Evolutionary conservation across 2,888 invertebrate genomes (phyloP), one percentile per base, ranked within the genome.

Genomic region (Strigamia crassipes): DNA sequence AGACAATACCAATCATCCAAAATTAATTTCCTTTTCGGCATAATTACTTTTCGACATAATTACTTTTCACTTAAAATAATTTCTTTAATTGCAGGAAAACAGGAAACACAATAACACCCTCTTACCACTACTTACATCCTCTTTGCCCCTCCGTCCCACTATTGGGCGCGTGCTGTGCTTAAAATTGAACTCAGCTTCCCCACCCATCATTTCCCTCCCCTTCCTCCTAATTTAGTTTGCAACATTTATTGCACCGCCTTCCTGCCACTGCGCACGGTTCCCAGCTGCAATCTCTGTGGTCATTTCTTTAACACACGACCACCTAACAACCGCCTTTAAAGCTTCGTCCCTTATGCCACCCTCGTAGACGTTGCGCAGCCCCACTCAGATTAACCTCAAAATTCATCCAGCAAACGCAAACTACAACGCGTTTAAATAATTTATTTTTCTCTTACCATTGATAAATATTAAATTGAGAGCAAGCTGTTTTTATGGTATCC

Each of bases 221-320:
- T 73, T 73, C 73, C 73, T 73, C 73, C 73, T 73, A 73, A 73
- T 73, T 73, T 73, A 73, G 73, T 73, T 73, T 73, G 73, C 73
- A 73, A 73, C 73, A 73, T 73, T 73, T 73, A 73, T 73, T 23
- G 73, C 73, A 73, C 27, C 31, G 73, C 73, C 73, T 73, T 73
- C 73, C 73, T 73, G 73, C 73, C 31, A 31, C 73, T 31, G 73
- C 73, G 31, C 73, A 73, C 73, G 73, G 27, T 73, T 73, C 73
- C 73, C 73, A 73, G 73, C 73, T 73, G 73, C 73, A 73, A 73
- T 73, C 73, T 73, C 73, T 31, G 73, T 73, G 73, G 73, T 73
- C 73, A 73, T 73, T 73, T 73, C 73, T 73, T 73, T 31, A 73
- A 73, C 73, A 73, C 73, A 73, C 73, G 73, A 31, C 73, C 31